phyloP scores from a whole-genome alignment of 64 coral and sea anemone species.

The Platygyra sinensis region DNA sequence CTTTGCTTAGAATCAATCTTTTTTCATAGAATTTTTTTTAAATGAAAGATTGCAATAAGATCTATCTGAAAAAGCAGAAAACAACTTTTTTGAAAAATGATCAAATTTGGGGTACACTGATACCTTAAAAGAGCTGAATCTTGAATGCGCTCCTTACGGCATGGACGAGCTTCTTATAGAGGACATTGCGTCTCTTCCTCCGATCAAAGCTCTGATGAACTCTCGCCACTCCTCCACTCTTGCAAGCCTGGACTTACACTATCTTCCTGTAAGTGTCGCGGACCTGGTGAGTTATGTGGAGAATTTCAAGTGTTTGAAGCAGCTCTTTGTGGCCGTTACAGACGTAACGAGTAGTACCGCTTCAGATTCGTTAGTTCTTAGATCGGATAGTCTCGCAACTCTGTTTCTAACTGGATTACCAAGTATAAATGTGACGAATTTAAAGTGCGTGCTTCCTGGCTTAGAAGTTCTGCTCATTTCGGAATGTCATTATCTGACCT shows the following conservation, averaged over 20 bases:
- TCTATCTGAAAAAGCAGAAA: too few relatives aligned
- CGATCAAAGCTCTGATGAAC: slow-evolving; percentile 39
- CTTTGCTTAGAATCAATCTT: too few relatives aligned
- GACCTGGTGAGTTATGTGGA: slow-evolving; percentile 44
- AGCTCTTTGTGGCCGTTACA: slow-evolving; percentile 31
- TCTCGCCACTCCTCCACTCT: slow-evolving; percentile 36
- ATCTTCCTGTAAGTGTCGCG: not conserved
- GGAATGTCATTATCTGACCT: slow-evolving; percentile 28
- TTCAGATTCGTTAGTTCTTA: not conserved
- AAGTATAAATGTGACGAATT: slow-evolving; percentile 24
- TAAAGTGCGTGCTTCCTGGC: slow-evolving; percentile 35
- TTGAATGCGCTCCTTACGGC: slow-evolving; percentile 39
- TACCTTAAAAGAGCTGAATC: slow-evolving; percentile 42
- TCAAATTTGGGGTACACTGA: too few relatives aligned
- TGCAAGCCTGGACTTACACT: slow-evolving; percentile 48
- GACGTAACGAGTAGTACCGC: not conserved
- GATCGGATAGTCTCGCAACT: slow-evolving; percentile 23
- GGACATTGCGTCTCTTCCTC: not conserved
- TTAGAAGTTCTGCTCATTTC: slow-evolving; percentile 54
- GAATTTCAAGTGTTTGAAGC: slow-evolving; percentile 32
- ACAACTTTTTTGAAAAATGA: too few relatives aligned
- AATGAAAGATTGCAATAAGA: too few relatives aligned
- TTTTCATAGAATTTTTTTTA: too few relatives aligned
- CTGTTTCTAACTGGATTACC: slow-evolving; percentile 56
- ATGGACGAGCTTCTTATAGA: slow-evolving; percentile 3